phyloP scores from a whole-genome alignment of 35 echinoderm and acorn worm species.

The Apostichopus parvimensis region DNA sequence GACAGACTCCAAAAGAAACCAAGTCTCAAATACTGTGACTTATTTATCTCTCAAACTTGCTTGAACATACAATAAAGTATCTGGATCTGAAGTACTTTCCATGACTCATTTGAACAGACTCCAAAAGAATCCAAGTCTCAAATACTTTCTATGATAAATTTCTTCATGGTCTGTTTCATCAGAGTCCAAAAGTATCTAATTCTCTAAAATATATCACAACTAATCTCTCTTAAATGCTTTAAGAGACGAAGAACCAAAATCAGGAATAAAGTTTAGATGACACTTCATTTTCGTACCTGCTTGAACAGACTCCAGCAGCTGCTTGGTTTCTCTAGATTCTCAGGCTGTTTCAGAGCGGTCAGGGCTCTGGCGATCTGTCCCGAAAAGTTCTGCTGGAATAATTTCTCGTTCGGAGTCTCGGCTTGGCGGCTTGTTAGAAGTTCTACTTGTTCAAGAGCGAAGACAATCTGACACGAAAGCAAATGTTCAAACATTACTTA shows the following conservation, averaged over 20 bases:
- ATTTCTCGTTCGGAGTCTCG: slow-evolving; percentile 94
- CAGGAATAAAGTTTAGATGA: too few relatives aligned
- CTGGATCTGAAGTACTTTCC: too few relatives aligned
- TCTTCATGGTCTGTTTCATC: too few relatives aligned
- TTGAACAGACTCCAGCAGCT: slow-evolving; percentile 91
- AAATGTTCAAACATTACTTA: neutral
- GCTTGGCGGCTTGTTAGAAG: slow-evolving; percentile 77
- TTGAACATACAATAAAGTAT: too few relatives aligned
- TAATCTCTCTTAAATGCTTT: slow-evolving; percentile 80
- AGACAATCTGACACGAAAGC: slow-evolving; percentile 71
- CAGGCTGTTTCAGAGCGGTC: slow-evolving; percentile 76
- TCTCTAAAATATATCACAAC: too few relatives aligned
- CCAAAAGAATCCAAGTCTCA: too few relatives aligned
- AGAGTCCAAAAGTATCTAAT: too few relatives aligned
- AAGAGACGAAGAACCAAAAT: slow-evolving; percentile 47
- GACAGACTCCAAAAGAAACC: too few relatives aligned
- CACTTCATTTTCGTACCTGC: slow-evolving; percentile 66
- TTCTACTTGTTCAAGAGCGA: slow-evolving; percentile 88
- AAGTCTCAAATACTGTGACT: too few relatives aligned
- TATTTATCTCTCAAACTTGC: too few relatives aligned
- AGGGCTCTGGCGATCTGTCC: slow-evolving; percentile 75
- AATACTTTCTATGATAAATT: too few relatives aligned
- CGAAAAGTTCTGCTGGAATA: slow-evolving; percentile 84
- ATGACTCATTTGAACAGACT: too few relatives aligned
- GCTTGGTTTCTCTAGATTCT: slow-evolving; percentile 72